Conservation (phyloP, 2,797 vertebrate species). For the Dermochelys coriacea region DNA sequence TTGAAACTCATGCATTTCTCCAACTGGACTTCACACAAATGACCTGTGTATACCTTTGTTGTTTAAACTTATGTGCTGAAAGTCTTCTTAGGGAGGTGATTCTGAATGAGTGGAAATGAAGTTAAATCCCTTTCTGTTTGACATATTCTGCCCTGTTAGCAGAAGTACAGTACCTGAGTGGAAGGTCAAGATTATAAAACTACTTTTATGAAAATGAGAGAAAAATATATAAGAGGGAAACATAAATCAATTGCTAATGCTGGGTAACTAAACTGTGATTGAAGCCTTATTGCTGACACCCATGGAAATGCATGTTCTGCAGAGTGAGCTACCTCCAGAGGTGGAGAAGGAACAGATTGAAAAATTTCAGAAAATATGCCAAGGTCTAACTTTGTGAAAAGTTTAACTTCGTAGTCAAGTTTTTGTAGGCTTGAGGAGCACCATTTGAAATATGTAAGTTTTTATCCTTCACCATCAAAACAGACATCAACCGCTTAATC, state of each 20-base stretch:
- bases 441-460: too few species aligned
- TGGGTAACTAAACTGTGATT: constrained; percentile 11
- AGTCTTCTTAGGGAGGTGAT: constrained; percentile 41
- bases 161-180: constrained; percentile 40
- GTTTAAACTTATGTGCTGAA: constrained; percentile 49
- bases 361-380: constrained; percentile 8
- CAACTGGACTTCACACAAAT: constrained; percentile 63
- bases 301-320: constrained; percentile 19
- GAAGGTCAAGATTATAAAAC: constrained; percentile 5
- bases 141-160: constrained; percentile 14
- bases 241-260: constrained; percentile 4
- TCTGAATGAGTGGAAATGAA: constrained; percentile 51
- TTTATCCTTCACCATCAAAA: too few species aligned
- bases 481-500: constrained; percentile 55
- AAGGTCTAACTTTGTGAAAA: constrained; percentile 38
- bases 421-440: constrained; percentile 28
- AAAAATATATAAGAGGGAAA: constrained; percentile 45
- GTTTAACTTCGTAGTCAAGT: background rate
- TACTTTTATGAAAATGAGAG: constrained; percentile 19
- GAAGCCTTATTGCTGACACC: background rate
- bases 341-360: constrained; percentile 27
- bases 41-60: constrained; percentile 13
- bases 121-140: constrained; percentile 15
- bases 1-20: constrained; percentile 23
- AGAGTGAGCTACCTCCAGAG: constrained; percentile 20